Base-by-base conservation (phyloP, 2,113 vertebrate genomes). In the Numenius arquata region DNA sequence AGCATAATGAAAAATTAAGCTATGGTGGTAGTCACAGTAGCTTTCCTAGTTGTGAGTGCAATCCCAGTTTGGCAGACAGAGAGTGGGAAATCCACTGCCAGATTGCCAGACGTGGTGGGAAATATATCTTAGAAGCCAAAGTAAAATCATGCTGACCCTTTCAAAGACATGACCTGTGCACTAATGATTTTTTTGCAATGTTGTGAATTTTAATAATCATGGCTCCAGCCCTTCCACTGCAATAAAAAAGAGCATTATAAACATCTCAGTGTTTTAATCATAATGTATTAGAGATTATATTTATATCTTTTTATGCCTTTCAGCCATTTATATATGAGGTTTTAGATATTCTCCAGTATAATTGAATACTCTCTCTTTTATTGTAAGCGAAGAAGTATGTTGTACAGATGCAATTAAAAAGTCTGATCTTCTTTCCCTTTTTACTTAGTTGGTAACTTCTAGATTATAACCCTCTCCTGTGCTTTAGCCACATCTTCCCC, bases 141-240 rank as follows among this genome's bases (percentile, higher is more conserved):
- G 43, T 63, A 62, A 88, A 85, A 67, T 78, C 27, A 16, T 63
- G n/a, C 40, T 82, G 76, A 72, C 61, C 76, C 26, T 72, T 96
- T 85, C 85, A 78, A 77, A 87, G 66, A 47, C 45, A 40, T 67
- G 47, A 96, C 80, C 52, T 91, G 50, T 91, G 27, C 89, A 68
- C 29, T 95, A 66, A 65, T 11, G 6, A 61, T 65, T 86, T 93
- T 94, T 96, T 95, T 93, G 25, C 68, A 52, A 0, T 66, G 34
- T 87, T 88, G 22, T 70, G 83, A 68, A 53, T 91, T 96, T 93
- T 95, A 85, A 87, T 76, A 80, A 75, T 90, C 71, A 79, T 93
- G 66, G 62, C 77, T 96, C 17, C 40, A 85, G 29, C 63, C 45
- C 38, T 94, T 93, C 61, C 36, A 48, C 58, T 20, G 5, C 92